These are phyloP conservation scores for Therioaphis trifolii DNA, from an alignment of 2,888 invertebrate species.

Conservation along the genomic window DNA sequence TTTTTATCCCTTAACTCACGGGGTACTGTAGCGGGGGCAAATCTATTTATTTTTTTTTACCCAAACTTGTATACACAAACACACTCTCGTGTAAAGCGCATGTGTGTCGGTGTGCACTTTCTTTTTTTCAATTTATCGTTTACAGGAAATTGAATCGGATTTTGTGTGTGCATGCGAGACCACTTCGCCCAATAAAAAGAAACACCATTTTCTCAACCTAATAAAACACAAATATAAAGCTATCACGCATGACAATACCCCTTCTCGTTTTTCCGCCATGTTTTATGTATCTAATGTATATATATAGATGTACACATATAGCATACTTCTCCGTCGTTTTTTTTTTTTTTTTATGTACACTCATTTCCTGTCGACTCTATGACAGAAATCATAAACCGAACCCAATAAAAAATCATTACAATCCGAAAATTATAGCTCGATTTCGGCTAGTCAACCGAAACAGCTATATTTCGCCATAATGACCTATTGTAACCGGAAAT, in stretches of 20 bases:
- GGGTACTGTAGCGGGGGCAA: background rate
- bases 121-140: slow-evolving; percentile 64
- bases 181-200: slow-evolving; percentile 60
- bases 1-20: slow-evolving; percentile 27
- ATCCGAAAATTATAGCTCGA: slow-evolving; percentile 38
- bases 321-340: background rate
- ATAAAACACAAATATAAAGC: slow-evolving; percentile 62
- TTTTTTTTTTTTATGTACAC: slow-evolving; percentile 42
- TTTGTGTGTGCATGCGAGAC: slow-evolving; percentile 56
- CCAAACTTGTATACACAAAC: too few relatives aligned
- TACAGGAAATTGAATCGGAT: slow-evolving; percentile 65
- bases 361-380: slow-evolving; percentile 53
- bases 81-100: background rate
- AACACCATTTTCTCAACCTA: slow-evolving; percentile 57
- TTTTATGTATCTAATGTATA: slow-evolving; percentile 30
- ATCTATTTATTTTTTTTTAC: slow-evolving; percentile 61
- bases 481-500: slow-evolving; percentile 45
- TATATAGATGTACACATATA: background rate
- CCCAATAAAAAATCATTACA: slow-evolving; percentile 53
- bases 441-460: slow-evolving; percentile 58
- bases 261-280: slow-evolving; percentile 48
- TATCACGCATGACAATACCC: slow-evolving; percentile 58
- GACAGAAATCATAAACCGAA: slow-evolving; percentile 42
- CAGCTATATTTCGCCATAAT: slow-evolving; percentile 42
- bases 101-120: slow-evolving; percentile 17